Base-by-base conservation (phyloP, 2,113 vertebrate species). In the Scomber colias region DNA sequence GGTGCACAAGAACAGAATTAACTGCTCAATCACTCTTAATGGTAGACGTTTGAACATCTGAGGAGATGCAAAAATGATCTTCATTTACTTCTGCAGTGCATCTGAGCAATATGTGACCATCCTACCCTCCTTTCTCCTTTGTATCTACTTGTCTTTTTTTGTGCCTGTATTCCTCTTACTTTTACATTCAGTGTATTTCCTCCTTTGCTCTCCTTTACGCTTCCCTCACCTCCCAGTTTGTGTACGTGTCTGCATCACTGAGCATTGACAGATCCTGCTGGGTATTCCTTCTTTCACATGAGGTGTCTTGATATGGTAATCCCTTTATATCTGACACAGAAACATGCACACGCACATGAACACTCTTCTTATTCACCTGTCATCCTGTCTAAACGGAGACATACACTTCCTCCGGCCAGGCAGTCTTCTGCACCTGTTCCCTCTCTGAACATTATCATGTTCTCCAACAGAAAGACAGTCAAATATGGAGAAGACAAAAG, bases 251-350 rank as follows among this genome's bases (percentile, higher is more conserved):
- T 48, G 80, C 74, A 66, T 77, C 11, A 8, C 67, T 50, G 74
- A 88, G 71, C 56, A 51, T 53, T 68, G 85, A 80, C 75, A 81
- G 62, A 81, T 83, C 82, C 85, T 72, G 63, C 70, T 71, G 81
- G 63, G 82, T 79, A 69, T 82, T 79, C 76, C 81, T 85, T 77
- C 77, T 80, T 77, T 83, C 72, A 72, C 81, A 59, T 12, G 1
- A 59, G 21, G 67, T n/a, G 69, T 71, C 79, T 87, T 84, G 77
- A 81, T 84, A 85, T 89, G 82, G 77, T 80, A 87, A 89, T 87
- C 60, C 70, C 73, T 75, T 78, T 78, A 78, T 59, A 82, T 68
- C n/a, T 0, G 65, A 81, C 77, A 80, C 83, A 87, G 71, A 77
- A 56, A 80, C 86, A 77, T 51, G 24, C 60, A 60, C 61, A 70